Percentiles rank a stretch among this genome's conserved stretches.
These are phyloP conservation scores for Brevimyrus niger DNA, from an alignment of 2,113 vertebrate species.

Conservation along the genomic window DNA sequence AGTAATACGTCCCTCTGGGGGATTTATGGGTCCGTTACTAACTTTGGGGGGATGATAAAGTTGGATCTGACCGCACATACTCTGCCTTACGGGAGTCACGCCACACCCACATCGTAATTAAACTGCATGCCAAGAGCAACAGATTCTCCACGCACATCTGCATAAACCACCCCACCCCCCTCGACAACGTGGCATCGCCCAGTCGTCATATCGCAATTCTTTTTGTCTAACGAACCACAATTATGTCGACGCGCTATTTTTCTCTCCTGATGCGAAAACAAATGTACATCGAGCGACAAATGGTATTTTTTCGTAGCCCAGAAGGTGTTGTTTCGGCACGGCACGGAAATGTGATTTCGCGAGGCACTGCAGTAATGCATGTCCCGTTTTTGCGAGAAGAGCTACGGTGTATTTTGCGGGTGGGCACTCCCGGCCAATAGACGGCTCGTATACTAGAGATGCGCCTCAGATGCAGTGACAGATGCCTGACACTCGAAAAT, in stretches of 20 bases:
- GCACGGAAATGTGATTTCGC: background rate
- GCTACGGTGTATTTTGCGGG: constrained; percentile 8
- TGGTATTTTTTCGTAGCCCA: background rate
- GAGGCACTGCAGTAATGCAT: background rate
- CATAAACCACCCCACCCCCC: background rate
- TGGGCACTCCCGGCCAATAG: constrained; percentile 67
- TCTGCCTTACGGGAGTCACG: background rate
- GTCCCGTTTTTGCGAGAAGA: background rate
- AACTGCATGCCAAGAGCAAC: background rate
- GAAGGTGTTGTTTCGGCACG: background rate
- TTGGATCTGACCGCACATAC: background rate
- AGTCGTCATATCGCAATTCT: background rate
- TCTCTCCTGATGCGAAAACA: background rate
- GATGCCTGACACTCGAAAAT: constrained; percentile 82
- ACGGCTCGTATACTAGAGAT: constrained; percentile 65
- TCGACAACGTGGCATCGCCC: background rate
- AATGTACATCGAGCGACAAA: background rate
- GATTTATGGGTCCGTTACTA: constrained; percentile 20
- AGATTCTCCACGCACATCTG: background rate
- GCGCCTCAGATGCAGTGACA: constrained; percentile 73
- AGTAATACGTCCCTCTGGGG: constrained; percentile 11
- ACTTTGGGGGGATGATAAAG: constrained; percentile 6
- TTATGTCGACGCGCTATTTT: background rate
- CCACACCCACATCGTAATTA: background rate
- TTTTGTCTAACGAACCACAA: background rate